phyloP scores from a whole-genome alignment of 2,888 invertebrate genomes.

The Patella depressa region DNA sequence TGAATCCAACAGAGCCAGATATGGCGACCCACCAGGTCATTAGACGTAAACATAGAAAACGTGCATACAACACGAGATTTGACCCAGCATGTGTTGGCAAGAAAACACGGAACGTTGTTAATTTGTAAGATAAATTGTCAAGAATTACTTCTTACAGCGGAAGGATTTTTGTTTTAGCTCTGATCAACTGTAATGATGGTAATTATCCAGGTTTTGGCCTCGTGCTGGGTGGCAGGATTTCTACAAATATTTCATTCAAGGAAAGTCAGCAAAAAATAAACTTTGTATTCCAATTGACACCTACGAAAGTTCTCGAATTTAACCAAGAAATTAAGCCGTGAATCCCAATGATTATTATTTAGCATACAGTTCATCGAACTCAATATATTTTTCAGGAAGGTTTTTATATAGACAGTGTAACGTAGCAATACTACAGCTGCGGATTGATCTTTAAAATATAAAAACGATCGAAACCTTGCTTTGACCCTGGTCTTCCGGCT shows the following conservation, averaged over 20 bases:
- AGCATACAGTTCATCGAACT: too few relatives aligned
- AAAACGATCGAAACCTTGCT: too few relatives aligned
- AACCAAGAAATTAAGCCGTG: too few relatives aligned
- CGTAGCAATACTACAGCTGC: too few relatives aligned
- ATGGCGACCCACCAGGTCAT: neutral
- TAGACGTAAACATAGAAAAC: neutral
- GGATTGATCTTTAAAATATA: too few relatives aligned
- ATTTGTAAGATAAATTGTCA: slow-evolving; percentile 6
- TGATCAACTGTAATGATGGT: neutral
- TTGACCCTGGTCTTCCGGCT: too few relatives aligned
- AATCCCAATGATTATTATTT: too few relatives aligned
- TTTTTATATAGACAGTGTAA: too few relatives aligned
- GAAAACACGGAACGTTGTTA: slow-evolving; percentile 2
- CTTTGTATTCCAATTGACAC: too few relatives aligned
- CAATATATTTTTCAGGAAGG: too few relatives aligned
- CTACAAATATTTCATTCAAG: neutral
- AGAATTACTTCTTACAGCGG: slow-evolving; percentile 8
- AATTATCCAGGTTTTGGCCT: neutral
- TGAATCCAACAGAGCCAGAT: neutral
- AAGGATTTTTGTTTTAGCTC: slow-evolving; percentile 1
- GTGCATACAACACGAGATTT: neutral
- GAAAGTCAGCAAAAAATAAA: too few relatives aligned
- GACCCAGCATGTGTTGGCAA: neutral
- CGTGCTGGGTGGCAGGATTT: neutral
- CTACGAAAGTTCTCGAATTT: too few relatives aligned